Evolutionary conservation across 1,140 invertebrate genomes (phyloP).

Genomic region (Scaptomyza pallida): DNA sequence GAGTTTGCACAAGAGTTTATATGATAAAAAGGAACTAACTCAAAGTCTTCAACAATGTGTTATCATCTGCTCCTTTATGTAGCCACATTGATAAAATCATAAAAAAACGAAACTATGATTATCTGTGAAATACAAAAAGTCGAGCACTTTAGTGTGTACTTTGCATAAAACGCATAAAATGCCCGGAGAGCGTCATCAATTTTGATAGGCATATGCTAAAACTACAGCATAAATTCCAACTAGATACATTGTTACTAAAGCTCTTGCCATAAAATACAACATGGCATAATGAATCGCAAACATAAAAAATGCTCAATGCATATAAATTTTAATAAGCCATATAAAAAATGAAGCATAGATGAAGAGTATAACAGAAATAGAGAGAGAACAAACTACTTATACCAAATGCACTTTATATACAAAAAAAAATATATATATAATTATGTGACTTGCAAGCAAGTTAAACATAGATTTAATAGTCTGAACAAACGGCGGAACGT

Average conservation of each 20-base stretch:
- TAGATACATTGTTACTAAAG: constrained; percentile 39
- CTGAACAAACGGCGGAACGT: constrained; percentile 25
- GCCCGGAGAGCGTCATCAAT: constrained; percentile 49
- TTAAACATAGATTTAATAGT: constrained; percentile 59
- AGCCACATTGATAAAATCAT: constrained; percentile 42
- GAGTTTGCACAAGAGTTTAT: too few relatives aligned
- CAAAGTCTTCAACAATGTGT: too few relatives aligned
- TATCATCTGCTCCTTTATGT: neutral
- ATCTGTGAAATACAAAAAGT: constrained; percentile 12
- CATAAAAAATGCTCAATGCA: constrained; percentile 52
- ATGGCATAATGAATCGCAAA: constrained; percentile 40
- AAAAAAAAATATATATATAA: constrained; percentile 45
- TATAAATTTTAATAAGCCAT: constrained; percentile 68
- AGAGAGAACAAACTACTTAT: constrained; percentile 8
- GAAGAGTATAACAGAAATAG: too few relatives aligned
- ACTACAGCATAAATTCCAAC: constrained; percentile 18
- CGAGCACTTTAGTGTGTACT: constrained; percentile 38
- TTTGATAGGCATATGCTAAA: constrained; percentile 69
- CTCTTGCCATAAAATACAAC: constrained; percentile 35
- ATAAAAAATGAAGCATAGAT: constrained; percentile 15
- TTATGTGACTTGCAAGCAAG: constrained; percentile 58
- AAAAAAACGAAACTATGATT: constrained; percentile 42
- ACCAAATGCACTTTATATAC: constrained; percentile 21
- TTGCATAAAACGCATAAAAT: constrained; percentile 54
- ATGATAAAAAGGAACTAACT: too few relatives aligned